phyloP scores from a whole-genome alignment of 2,797 vertebrate genomes.

The Rhadinocentrus ornatus region DNA sequence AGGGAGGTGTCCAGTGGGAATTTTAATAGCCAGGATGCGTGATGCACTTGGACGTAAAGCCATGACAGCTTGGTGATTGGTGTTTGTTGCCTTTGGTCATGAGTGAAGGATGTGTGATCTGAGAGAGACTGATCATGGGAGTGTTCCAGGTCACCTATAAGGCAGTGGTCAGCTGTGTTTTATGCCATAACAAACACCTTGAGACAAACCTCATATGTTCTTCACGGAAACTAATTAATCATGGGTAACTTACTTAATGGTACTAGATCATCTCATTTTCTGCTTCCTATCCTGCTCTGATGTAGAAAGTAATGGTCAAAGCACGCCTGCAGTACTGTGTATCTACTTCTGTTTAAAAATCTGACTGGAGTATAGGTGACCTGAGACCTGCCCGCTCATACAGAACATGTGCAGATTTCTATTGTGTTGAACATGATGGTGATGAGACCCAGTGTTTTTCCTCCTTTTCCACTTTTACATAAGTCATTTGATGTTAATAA shows the following conservation, averaged over 20 bases:
- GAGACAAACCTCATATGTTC: constrained; percentile 14
- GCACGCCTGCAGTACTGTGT: constrained; percentile 9
- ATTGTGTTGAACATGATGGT: constrained; percentile 66
- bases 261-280: constrained; percentile 26
- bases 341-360: constrained; percentile 2
- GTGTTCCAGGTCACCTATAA: constrained; percentile 55
- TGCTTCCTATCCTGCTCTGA: constrained; percentile 33
- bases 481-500: constrained; percentile 83
- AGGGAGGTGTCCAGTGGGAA: constrained; percentile 33
- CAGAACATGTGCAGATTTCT: constrained; percentile 46
- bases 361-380: constrained; percentile 56
- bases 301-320: constrained; percentile 12
- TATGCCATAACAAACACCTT: neutral
- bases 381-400: constrained; percentile 33
- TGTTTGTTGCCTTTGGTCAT: constrained; percentile 29
- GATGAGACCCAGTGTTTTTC: constrained; percentile 66
- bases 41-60: constrained; percentile 62
- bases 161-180: constrained; percentile 16
- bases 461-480: constrained; percentile 84
- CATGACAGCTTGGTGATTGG: constrained; percentile 54
- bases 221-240: constrained; percentile 25
- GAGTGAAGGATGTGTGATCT: constrained; percentile 41
- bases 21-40: constrained; percentile 51
- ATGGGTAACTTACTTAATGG: neutral
- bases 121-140: constrained; percentile 36